phyloP scores from a whole-genome alignment of 2,113 vertebrate species.

The Bufo bufo region DNA sequence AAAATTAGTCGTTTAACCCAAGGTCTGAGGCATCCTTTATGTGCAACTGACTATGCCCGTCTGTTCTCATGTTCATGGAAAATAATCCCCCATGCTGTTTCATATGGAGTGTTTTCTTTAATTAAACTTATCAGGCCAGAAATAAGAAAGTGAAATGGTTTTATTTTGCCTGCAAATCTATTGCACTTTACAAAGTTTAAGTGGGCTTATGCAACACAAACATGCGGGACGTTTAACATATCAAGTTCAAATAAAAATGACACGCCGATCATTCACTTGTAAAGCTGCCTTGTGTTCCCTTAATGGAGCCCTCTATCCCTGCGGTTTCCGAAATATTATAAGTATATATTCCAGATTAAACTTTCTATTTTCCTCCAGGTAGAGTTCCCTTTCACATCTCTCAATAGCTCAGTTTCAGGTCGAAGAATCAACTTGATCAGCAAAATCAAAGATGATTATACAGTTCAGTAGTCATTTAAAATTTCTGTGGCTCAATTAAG shows the following conservation, averaged over 20 bases:
- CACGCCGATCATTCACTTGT: constrained; percentile 78
- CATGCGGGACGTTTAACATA: constrained; percentile 79
- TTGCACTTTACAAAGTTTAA: constrained; percentile 73
- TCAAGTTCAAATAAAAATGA: constrained; percentile 77
- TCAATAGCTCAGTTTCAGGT: constrained; percentile 77
- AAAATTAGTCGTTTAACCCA: not conserved
- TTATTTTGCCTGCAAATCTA: constrained; percentile 69
- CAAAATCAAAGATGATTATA: constrained; percentile 86
- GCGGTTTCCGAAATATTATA: constrained; percentile 83
- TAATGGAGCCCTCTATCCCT: constrained; percentile 82
- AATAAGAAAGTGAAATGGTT: constrained; percentile 55
- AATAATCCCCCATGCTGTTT: not conserved
- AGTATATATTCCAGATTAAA: constrained; percentile 83
- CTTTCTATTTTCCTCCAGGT: constrained; percentile 74
- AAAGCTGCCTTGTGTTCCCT: constrained; percentile 84
- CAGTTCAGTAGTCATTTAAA: constrained; percentile 87
- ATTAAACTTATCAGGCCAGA: constrained; percentile 5
- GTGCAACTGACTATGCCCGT: not conserved
- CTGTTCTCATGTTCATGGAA: constrained; percentile 11
- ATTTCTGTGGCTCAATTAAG: constrained; percentile 91
- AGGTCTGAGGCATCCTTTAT: constrained; percentile 10
- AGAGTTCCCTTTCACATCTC: constrained; percentile 77
- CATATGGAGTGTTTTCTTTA: constrained; percentile 20
- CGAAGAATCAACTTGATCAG: constrained; percentile 87
- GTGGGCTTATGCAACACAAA: constrained; percentile 71